Evolutionary conservation across 2,113 vertebrate genomes (phyloP).

Genomic region (rabbit (Oryctolagus cuniculus)): DNA sequence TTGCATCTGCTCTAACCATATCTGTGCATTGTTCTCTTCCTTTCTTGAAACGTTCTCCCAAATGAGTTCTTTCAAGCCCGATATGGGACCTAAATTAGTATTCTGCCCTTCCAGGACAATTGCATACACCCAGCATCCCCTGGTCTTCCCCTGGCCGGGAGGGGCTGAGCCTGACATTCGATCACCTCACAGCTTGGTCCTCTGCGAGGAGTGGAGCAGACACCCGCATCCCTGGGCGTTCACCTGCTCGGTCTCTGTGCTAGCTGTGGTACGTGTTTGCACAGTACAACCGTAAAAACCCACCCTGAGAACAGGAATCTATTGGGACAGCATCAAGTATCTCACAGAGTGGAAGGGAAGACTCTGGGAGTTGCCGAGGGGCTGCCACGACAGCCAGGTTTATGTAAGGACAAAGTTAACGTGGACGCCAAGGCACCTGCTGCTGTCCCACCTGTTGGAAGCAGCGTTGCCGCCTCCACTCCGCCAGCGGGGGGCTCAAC

Average conservation of each 20-base stretch:
- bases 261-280: not conserved
- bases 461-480: not conserved
- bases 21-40: not conserved
- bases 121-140: not conserved
- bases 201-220: not conserved
- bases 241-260: not conserved
- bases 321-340: not conserved
- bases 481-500: not conserved
- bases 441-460: not conserved
- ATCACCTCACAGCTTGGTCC: not conserved
- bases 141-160: too few relatives aligned
- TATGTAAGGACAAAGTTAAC: fast-evolving
- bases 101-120: slow-evolving; percentile 55
- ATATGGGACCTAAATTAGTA: slow-evolving; percentile 25
- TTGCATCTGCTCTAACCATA: not conserved
- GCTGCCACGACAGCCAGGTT: fast-evolving
- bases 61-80: not conserved
- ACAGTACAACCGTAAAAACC: not conserved
- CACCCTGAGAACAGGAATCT: not conserved
- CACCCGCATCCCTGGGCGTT: not conserved
- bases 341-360: not conserved
- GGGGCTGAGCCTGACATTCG: not conserved
- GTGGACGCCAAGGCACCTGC: fast-evolving
- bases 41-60: slow-evolving; percentile 31
- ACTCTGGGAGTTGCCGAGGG: not conserved